Base-by-base conservation (phyloP, 2,113 vertebrate genomes). In the Neopipo cinnamomea region DNA sequence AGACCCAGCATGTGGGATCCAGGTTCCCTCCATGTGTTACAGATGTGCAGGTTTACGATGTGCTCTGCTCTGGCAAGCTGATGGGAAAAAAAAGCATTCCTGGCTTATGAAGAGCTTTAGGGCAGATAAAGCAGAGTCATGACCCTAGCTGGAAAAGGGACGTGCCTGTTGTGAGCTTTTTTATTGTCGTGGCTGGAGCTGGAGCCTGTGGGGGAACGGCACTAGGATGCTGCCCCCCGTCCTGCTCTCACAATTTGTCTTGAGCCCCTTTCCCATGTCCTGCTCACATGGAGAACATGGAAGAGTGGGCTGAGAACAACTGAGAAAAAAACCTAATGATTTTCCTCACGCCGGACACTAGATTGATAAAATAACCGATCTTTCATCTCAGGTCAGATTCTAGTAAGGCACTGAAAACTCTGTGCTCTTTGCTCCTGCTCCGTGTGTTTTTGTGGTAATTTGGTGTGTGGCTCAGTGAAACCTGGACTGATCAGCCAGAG, bases 41-140 rank as follows among this genome's bases (percentile, higher is more conserved):
- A 85, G 87, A 87, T 88, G 77, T 83, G 62, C 52, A 44, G 71
- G 49, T 59, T 93, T 88, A 68, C 0, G 0, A 27, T n/a, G 27
- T 0, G 1, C 30, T 28, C 17, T 58, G 33, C 46, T 80, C 53
- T 2, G 3, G 47, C 55, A 81, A 89, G 59, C 27, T 46, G 8
- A 19, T 19, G 42, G 70, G 56, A 85, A 80, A 44, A 93, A 44
- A 93, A 93, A 94, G 24, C 58, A 87, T 85, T 93, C 70, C 66
- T 2, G 5, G 41, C 5, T 94, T 92, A 85, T 27, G 41, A 91
- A 85, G 66, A 85, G 61, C 53, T 95, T 92, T 62, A 91, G 85
- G 74, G 58, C 58, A 85, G 66, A 95, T 76, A 61, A 95, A 91
- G 20, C 27, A 46, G 63, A 80, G 39, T 59, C 13, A 1, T 63